Conservation (phyloP, 2,888 invertebrate genomes). For the Nephrotoma flavescens region DNA sequence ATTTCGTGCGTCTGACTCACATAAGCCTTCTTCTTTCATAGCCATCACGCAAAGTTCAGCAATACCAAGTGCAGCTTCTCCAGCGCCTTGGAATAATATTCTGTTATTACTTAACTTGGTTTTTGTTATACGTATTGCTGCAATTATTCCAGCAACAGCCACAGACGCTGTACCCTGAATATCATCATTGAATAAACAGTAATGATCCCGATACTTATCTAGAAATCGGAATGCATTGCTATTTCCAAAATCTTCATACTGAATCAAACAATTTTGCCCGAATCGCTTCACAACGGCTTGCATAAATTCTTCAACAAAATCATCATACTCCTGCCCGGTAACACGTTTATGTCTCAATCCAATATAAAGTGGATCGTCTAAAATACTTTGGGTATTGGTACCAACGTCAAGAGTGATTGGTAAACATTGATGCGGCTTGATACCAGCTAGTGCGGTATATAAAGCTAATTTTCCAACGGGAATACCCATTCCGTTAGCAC, state of each 20-base stretch:
- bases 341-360: conserved; percentile 77
- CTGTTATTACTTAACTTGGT: conserved; percentile 69
- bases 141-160: conserved; percentile 84
- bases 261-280: conserved; percentile 74
- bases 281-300: conserved; percentile 68
- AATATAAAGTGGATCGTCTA: conserved; percentile 91
- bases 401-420: conserved; percentile 90
- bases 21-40: conserved; percentile 73
- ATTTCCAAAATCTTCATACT: conserved; percentile 98
- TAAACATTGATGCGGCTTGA: conserved; percentile 88
- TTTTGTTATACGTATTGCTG: conserved; percentile 71
- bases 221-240: conserved; percentile 89
- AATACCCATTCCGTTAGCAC: conserved; percentile 97
- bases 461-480: conserved; percentile 93
- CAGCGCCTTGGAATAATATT: conserved; percentile 92
- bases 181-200: conserved; percentile 98
- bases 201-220: conserved; percentile 71
- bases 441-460: conserved; percentile 93
- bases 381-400: conserved; percentile 69
- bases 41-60: conserved; percentile 85
- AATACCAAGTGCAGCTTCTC: conserved; percentile 92
- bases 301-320: conserved; percentile 97
- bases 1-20: conserved; percentile 55
- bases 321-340: conserved; percentile 75
- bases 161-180: conserved; percentile 89